Evolutionary conservation across 2,797 vertebrate species (phyloP).

Genomic region (Rhyacichthys aspro): DNA sequence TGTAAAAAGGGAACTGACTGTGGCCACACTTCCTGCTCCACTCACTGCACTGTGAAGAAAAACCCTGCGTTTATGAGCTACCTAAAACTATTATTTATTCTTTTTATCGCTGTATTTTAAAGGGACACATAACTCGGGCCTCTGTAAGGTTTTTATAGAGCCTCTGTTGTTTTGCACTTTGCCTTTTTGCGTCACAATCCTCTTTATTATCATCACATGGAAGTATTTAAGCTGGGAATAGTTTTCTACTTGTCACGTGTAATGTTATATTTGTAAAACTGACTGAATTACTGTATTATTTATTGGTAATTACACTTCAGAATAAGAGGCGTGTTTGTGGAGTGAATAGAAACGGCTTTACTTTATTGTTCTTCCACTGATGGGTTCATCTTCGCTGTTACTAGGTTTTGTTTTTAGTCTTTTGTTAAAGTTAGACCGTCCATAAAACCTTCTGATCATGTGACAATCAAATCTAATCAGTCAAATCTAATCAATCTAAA

Average conservation of each 20-base stretch:
- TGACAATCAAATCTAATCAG: too few relatives aligned
- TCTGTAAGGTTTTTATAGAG: background rate
- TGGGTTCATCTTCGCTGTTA: too few relatives aligned
- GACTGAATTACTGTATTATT: constrained; percentile 32
- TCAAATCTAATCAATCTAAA: too few relatives aligned
- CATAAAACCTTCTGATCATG: too few relatives aligned
- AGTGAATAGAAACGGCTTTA: background rate
- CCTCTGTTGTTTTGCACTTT: constrained; percentile 60
- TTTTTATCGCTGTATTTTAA: constrained; percentile 13
- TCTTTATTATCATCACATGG: constrained; percentile 18
- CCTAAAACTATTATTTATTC: too few relatives aligned
- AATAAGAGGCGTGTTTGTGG: too few relatives aligned
- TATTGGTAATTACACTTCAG: constrained; percentile 23
- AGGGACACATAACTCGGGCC: too few relatives aligned
- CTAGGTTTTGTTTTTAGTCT: too few relatives aligned
- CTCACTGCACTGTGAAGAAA: constrained; percentile 24
- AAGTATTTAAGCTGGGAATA: constrained; percentile 22
- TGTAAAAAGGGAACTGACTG: too few relatives aligned
- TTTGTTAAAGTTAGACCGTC: too few relatives aligned
- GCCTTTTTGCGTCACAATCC: constrained; percentile 49
- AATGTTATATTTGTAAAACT: constrained; percentile 25
- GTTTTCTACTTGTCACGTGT: constrained; percentile 54
- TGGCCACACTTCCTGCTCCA: constrained; percentile 3
- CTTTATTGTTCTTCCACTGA: background rate
- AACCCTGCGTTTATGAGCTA: too few relatives aligned